Evolutionary conservation across 1,140 invertebrate species (phyloP).

Genomic region (Cherax quadricarinatus): DNA sequence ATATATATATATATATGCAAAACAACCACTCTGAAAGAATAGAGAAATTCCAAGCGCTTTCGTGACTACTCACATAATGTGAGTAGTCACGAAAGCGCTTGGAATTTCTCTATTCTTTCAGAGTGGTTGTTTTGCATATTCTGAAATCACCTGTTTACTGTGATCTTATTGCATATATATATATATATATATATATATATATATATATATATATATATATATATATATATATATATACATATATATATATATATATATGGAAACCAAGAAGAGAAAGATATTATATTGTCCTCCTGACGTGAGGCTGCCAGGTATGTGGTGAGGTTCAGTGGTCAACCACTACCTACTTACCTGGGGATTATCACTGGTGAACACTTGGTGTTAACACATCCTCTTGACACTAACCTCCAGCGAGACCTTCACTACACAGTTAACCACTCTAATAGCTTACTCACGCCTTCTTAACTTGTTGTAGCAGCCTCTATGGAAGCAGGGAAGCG

Average conservation of each 20-base stretch:
- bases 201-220: conserved; percentile 36
- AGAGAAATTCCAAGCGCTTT: too few relatives aligned
- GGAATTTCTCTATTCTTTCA: too few relatives aligned
- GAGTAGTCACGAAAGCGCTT: too few relatives aligned
- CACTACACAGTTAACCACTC: background rate
- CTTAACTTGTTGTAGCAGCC: background rate
- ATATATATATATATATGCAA: conserved; percentile 10
- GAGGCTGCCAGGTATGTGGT: too few relatives aligned
- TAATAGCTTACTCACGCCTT: background rate
- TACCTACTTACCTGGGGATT: background rate
- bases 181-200: background rate
- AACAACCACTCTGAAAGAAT: too few relatives aligned
- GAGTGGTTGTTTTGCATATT: too few relatives aligned
- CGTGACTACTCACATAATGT: too few relatives aligned
- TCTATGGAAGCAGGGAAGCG: background rate
- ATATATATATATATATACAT: conserved; percentile 15
- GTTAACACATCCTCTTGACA: background rate
- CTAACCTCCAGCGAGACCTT: background rate
- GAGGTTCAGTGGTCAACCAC: too few relatives aligned
- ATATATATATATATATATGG: conserved; percentile 1
- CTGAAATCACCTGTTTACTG: too few relatives aligned
- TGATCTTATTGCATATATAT: too few relatives aligned
- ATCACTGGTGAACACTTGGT: background rate
- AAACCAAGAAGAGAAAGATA: too few relatives aligned
- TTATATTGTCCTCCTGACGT: too few relatives aligned